Base-by-base conservation (phyloP, 2,113 vertebrate genomes). In the Periophthalmus modestus region DNA sequence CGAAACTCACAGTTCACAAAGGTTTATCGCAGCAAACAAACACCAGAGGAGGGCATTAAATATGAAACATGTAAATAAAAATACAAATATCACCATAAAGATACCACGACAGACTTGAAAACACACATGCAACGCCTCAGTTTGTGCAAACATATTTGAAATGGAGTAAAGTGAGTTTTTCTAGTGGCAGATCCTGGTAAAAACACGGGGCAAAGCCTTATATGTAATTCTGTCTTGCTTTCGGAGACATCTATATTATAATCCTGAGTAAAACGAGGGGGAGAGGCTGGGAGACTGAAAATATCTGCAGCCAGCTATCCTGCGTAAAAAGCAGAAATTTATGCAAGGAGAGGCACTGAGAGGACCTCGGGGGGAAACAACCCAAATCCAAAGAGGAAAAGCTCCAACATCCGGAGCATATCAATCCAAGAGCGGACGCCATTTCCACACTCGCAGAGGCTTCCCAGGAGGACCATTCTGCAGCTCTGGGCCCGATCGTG, bases 341-440 rank as follows among this genome's bases (percentile, higher is more conserved):
- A 77, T 73, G 52, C 74, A 69, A 47, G 52, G 24, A 34, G 68
- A 66, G 43, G 43, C 4, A 58, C 33, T 14, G 28, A 16, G 14
- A 61, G 43, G 24, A 65, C 50, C 65, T 58, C 66, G 47, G 66
- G 39, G 57, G 43, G 34, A 0, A 68, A 69, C 46, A 68, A 55
- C 19, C 50, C 63, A 55, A 36, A 68, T 48, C 55, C 74, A 65
- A 63, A 24, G 23, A 75, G 16, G 36, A 71, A 33, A 48, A 80
- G 57, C 63, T 47, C 21, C 24, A 69, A 69, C 54, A 69, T 65
- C 16, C 66, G 36, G 66, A 67, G 46, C 36, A 48, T 54, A 62
- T 21, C 18, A 28, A 14, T 62, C 72, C 34, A 67, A 55, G 15
- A n/a, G 14, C 65, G 63, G 59, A 16, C 43, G 52, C 46, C 15